A percentile compares a stretch with the other conserved stretches of the same genome.
These are phyloP conservation scores for Graphium colonna DNA, from an alignment of 2,888 invertebrate genomes.

Conservation along the genomic window DNA sequence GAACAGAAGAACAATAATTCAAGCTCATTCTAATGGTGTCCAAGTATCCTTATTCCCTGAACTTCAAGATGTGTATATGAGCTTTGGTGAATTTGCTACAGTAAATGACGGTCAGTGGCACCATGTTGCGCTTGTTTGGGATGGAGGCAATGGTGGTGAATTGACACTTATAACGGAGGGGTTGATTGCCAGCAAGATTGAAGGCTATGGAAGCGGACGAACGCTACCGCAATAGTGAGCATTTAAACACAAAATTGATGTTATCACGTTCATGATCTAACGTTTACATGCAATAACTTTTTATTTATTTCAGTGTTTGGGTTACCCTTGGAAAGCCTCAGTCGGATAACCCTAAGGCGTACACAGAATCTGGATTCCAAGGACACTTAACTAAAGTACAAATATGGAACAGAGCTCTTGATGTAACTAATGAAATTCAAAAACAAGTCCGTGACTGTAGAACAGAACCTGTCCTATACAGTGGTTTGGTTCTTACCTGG, in stretches of 20 bases:
- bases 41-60: constrained; percentile 94
- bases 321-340: constrained; percentile 94
- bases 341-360: constrained; percentile 88
- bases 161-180: constrained; percentile 97
- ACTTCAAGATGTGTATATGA: constrained; percentile 92
- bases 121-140: constrained; percentile 97
- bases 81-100: constrained; percentile 94
- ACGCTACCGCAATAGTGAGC: constrained; percentile 90
- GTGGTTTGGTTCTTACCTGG: constrained; percentile 93
- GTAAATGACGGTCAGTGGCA: constrained; percentile 98
- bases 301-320: constrained; percentile 86
- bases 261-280: background rate
- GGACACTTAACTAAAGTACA: constrained; percentile 96
- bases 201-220: constrained; percentile 92
- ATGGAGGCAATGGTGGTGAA: constrained; percentile 91
- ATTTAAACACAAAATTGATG: background rate
- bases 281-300: background rate
- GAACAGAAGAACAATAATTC: constrained; percentile 89
- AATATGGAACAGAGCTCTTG: constrained; percentile 94
- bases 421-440: constrained; percentile 94
- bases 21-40: constrained; percentile 96
- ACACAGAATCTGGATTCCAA: constrained; percentile 95
- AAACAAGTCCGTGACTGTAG: constrained; percentile 96
- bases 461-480: constrained; percentile 93
- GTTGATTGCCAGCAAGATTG: constrained; percentile 94